Conservation (phyloP, 2,113 vertebrate genomes). For the Natator depressus region DNA sequence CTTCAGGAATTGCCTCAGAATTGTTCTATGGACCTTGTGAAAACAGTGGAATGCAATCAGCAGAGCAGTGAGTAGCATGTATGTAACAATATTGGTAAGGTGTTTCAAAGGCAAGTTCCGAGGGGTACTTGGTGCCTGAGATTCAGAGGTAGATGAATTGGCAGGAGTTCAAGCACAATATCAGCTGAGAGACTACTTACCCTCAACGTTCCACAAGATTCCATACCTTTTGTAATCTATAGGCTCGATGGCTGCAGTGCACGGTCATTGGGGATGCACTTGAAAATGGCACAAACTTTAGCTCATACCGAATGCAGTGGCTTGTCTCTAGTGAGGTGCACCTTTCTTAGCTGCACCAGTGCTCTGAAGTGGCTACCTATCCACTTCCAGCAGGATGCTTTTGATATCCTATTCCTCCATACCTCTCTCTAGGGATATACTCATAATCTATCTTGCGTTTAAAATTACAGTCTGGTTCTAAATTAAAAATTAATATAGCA, state of each 20-base stretch:
- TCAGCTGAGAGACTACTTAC: rapidly evolving
- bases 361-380: background rate
- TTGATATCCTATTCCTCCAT: background rate
- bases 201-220: background rate
- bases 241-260: background rate
- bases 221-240: background rate
- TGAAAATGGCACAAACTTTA: background rate
- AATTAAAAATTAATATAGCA: background rate
- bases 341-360: background rate
- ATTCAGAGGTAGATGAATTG: background rate
- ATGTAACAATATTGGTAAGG: background rate
- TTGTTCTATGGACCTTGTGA: background rate
- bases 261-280: background rate
- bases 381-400: background rate
- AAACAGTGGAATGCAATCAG: background rate
- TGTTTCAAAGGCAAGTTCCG: background rate
- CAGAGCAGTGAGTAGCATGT: background rate
- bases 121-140: background rate
- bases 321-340: background rate
- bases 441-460: background rate
- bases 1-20: background rate
- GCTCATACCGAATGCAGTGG: background rate
- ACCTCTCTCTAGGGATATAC: background rate
- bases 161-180: background rate
- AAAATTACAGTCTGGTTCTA: background rate